Conservation (phyloP, 2,797 vertebrate genomes). For the Ctenosaura bakeri region DNA sequence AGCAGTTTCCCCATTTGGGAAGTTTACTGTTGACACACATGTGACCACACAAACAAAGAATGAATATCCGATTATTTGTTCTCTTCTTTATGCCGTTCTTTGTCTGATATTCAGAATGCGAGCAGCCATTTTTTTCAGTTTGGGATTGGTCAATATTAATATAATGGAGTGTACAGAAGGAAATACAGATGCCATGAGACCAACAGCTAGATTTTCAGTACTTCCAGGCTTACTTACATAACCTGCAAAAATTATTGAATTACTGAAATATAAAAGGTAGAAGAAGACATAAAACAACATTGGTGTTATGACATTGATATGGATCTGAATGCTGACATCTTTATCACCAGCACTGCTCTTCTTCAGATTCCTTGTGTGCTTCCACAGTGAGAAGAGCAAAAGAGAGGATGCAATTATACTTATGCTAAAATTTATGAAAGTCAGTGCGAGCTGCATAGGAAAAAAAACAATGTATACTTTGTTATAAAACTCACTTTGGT, state of each 20-base stretch:
- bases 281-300: not conserved
- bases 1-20: too few species aligned
- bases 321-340: not conserved
- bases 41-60: too few species aligned
- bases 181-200: conserved; percentile 44
- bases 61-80: too few species aligned
- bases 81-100: not conserved
- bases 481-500: not conserved
- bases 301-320: not conserved
- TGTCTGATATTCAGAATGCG: not conserved
- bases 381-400: not conserved
- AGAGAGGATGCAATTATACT: not conserved
- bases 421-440: not conserved
- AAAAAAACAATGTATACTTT: not conserved
- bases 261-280: not conserved
- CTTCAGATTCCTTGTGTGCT: not conserved
- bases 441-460: too few species aligned
- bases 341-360: not conserved
- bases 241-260: conserved; percentile 31
- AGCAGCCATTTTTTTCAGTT: conserved; percentile 53
- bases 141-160: conserved; percentile 59
- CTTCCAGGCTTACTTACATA: conserved; percentile 7
- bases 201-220: conserved; percentile 37
- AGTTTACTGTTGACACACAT: too few species aligned
- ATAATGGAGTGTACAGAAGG: conserved; percentile 60